Evolutionary conservation across 2,888 invertebrate species (phyloP), one percentile per base, ranked within the genome.

Genomic region (Oxyteleia sp.): DNA sequence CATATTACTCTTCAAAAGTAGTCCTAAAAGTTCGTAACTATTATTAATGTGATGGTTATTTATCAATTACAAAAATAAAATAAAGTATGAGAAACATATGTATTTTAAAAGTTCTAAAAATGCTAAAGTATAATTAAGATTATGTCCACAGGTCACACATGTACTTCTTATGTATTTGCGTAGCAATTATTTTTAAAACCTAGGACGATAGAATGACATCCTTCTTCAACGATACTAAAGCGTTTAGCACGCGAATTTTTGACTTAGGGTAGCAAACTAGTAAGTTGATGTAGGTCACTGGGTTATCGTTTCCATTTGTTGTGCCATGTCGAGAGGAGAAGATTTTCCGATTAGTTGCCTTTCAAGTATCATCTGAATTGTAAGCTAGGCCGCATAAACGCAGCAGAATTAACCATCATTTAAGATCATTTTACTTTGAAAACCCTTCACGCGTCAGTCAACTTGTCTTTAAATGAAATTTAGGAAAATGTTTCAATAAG

Each of bases 291-390:
- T 90, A 82, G 90, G 90, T 90, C 87, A 90, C 86, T 90, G 84
- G 90, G 90, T 90, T 90, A 89, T 90, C 89, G 83, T 80, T 85
- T 87, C 85, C 78, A 82, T 80, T 87, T 78, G 86, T 85, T 84
- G 84, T 75, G 63, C 74, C 53, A 68, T 63, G 61, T 20, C 13
- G 18, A 75, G 53, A 76, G 51, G 32, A 84, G 85, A 86, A 88
- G 85, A 82, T 86, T 87, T 89, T 87, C 86, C 87, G 75, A 88
- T 87, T 89, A 89, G 88, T 89, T 88, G 88, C 88, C 84, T 84
- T 80, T 80, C 41, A 53, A 72, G 76, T 26, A 49, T 45, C 72
- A 41, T 69, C 35, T 43, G 55, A 80, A 59, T 32, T 47, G 61
- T 41, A 68, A 74, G 55, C 55, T 57, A 43, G 45, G 18, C 16